A percentile compares a stretch with the other conserved stretches of the same genome.
phyloP scores from a whole-genome alignment of 2,113 vertebrate species.

The Delphinapterus leucas region DNA sequence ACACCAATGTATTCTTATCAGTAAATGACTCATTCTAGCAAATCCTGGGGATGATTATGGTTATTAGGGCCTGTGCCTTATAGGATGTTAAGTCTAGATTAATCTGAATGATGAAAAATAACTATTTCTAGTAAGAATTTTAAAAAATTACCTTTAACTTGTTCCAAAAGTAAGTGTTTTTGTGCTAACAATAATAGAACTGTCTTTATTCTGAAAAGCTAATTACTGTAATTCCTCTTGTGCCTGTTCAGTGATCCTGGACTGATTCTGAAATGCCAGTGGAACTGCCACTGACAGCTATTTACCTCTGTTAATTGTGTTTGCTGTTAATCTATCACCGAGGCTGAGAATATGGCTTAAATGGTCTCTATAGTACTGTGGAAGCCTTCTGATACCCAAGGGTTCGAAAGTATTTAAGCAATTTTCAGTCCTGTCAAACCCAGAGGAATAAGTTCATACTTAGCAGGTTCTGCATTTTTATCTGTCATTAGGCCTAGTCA shows the following conservation, averaged over 20 bases:
- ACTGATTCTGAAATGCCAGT: background rate
- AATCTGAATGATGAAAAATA: background rate
- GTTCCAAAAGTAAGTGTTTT: background rate
- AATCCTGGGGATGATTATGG: background rate
- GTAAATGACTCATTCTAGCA: background rate
- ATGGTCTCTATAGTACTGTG: background rate
- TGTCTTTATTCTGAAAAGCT: background rate
- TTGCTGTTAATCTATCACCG: background rate
- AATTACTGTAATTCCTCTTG: background rate
- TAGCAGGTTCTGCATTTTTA: background rate
- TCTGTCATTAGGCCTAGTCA: background rate
- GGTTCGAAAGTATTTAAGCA: background rate
- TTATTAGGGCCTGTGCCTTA: background rate
- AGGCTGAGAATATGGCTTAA: background rate
- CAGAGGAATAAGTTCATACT: background rate
- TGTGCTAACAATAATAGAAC: background rate
- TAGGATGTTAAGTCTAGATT: background rate
- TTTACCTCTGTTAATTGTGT: background rate
- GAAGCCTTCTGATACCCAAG: background rate
- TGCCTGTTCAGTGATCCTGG: background rate
- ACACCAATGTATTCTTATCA: background rate
- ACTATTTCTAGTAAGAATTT: background rate
- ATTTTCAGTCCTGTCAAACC: background rate
- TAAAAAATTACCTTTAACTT: background rate
- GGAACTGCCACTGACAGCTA: background rate